Percentiles rank a stretch among this genome's conserved stretches.
Evolutionary conservation across 2,113 vertebrate genomes (phyloP).

Genomic region (Sebastes schlegelii): DNA sequence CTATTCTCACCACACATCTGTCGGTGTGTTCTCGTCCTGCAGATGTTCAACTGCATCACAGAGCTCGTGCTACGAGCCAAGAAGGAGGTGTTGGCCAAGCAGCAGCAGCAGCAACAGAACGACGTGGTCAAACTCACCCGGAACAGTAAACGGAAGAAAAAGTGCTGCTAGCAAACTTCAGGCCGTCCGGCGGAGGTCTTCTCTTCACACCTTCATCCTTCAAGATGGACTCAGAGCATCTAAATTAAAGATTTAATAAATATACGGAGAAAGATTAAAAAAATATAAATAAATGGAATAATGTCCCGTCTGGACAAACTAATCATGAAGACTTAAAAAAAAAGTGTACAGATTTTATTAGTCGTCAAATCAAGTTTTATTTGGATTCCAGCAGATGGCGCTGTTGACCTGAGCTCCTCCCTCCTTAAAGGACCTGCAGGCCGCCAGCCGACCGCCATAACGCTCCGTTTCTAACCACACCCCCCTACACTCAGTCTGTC

Average conservation of each 20-base stretch:
- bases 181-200: conserved; percentile 36
- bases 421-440: conserved; percentile 72
- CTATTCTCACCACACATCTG: neutral
- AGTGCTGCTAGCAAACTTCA: conserved; percentile 92
- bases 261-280: conserved; percentile 70
- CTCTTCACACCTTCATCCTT: conserved; percentile 57
- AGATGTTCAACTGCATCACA: conserved; percentile 99
- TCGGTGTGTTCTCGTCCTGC: conserved; percentile 37
- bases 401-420: conserved; percentile 74
- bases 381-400: conserved; percentile 77
- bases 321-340: conserved; percentile 83
- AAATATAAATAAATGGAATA: conserved; percentile 44
- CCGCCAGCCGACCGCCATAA: conserved; percentile 64
- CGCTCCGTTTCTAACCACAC: conserved; percentile 60
- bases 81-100: conserved; percentile 97
- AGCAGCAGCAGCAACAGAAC: conserved; percentile 98
- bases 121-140: conserved; percentile 98
- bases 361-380: conserved; percentile 82
- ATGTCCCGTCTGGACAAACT: conserved; percentile 83
- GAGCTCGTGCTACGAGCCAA: conserved; percentile 97
- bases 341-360: conserved; percentile 86
- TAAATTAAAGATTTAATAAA: conserved; percentile 83
- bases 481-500: conserved; percentile 55
- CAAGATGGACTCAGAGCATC: conserved; percentile 78
- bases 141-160: conserved; percentile 99